Evolutionary conservation across 1,140 invertebrate species (phyloP), one percentile per base, ranked within the genome.

Genomic region (Leucophenga varia): DNA sequence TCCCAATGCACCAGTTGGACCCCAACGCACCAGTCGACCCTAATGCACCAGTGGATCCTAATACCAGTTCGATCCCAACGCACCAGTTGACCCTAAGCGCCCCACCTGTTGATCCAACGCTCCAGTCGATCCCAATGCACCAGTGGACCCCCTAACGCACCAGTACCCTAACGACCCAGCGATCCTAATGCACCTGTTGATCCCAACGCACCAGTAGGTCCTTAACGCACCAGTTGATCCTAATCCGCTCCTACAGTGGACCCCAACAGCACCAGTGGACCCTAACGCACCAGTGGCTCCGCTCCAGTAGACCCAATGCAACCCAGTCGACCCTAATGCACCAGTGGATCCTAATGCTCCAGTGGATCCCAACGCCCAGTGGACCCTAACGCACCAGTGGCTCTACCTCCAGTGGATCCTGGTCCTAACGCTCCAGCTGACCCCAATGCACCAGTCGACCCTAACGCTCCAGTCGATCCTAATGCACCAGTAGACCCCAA

Each of bases 131-230:
- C 53, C 47, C 3, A 55, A 44, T 32, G 48, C 45, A 10, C 48
- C 53, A 38, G 48, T 48, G 0, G 32, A 34, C 13, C 53, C 43
- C 25, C 49, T 0, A 46, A 42, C 6, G 48, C 42, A 18, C 42
- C 49, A 18, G 43, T 46, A 3, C 32, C 21, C 4, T 20, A n/a
- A 35, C 30, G 20, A 20, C 2, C 13, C 43, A 28, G 34, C 0
- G 30, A 42, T 3, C 43, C 49, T 2, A 47, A 42, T 2, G 43
- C 20, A 1, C 35, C 40, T 19, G 38, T 46, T 0, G 35, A 39
- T 20, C 49, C 54, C 0, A 56, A 46, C 4, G 49, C 43, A n/a
- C 42, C 54, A 25, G 49, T 52, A 0, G 35, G 49, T n/a, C 54
- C 54, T 0, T 31, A 47, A 41, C 7, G 31, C 43, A 9, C 44